A percentile compares a stretch with the other conserved stretches of the same genome.
phyloP scores from a whole-genome alignment of 1,140 invertebrate genomes.

The Heterodera carotae region DNA sequence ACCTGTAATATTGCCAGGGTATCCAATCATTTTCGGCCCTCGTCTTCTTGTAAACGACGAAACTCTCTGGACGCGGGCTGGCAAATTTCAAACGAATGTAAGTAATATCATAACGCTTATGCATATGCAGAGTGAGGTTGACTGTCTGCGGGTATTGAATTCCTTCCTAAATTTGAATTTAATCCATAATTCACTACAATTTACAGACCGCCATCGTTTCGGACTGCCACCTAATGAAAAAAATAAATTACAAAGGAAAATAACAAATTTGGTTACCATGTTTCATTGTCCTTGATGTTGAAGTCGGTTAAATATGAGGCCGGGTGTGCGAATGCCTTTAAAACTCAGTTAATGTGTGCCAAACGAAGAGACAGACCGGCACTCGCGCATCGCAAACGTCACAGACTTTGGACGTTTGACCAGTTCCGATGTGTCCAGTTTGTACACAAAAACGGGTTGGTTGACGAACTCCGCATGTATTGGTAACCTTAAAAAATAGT shows the following conservation, averaged over 20 bases:
- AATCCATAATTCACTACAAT: neutral
- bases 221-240: conserved; percentile 80
- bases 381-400: conserved; percentile 48
- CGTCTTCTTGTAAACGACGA: conserved; percentile 87
- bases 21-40: conserved; percentile 79
- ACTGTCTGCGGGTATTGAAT: conserved; percentile 86
- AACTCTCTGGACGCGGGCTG: conserved; percentile 91
- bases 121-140: conserved; percentile 84
- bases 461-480: conserved; percentile 82
- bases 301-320: conserved; percentile 84
- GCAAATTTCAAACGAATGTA: conserved; percentile 82
- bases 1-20: conserved; percentile 92
- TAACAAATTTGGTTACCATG: conserved; percentile 70
- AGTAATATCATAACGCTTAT: conserved; percentile 96
- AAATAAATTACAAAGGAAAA: neutral
- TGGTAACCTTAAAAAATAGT: conserved; percentile 70
- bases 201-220: conserved; percentile 79
- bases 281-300: conserved; percentile 82
- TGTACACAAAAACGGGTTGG: conserved; percentile 84
- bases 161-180: conserved; percentile 70
- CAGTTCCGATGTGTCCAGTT: conserved; percentile 50
- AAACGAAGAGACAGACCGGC: conserved; percentile 12
- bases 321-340: conserved; percentile 72
- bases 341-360: conserved; percentile 62
- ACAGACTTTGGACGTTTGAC: conserved; percentile 57